Base-by-base conservation (phyloP, 2,797 vertebrate genomes). In the Neopelma chrysocephalum region DNA sequence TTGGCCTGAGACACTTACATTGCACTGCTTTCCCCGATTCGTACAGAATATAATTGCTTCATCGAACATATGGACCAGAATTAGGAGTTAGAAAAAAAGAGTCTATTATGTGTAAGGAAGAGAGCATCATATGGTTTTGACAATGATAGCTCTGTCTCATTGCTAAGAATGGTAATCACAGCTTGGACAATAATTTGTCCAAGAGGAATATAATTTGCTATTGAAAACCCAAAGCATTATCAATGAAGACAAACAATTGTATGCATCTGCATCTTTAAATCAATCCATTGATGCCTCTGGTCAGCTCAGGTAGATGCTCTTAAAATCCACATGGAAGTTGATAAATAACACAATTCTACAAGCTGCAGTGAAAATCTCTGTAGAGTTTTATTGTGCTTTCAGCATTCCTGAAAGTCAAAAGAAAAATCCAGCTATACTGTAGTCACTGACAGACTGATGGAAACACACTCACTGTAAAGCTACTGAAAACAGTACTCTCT, bases 381-480 rank as follows among this genome's bases (percentile, higher is more conserved):
- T 83, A 89, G 72, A 80, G 23, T 70, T 94, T 93, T 90, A 89
- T 64, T 82, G 88, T 93, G 66, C 73, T 96, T 83, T 92, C 58
- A 90, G 66, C 73, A 64, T 84, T 93, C 60, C 51, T 82, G 48
- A 60, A 95, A 96, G 43, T 62, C 73, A 66, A 21, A 79, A 84
- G 62, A 73, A 82, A 96, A 96, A 92, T 73, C 70, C 68, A 84
- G 73, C 51, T 53, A 25, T 31, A 25, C 26, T 27, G 10, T 76
- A 58, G 88, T 90, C 82, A 71, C 47, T 79, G 91, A 81, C 69
- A 95, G 70, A 62, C 86, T 79, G 62, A 89, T 38, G 64, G 69
- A 73, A 96, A 79, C 58, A 64, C 5, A 40, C 18, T 81, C 53
- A 40, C 50, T 65, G 69, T 69, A 84, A 58, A 92, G 69, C 86